Percentiles rank a stretch among this genome's conserved stretches.
These are phyloP conservation scores for Exocentrus adspersus DNA, from an alignment of 2,888 invertebrate genomes.

Conservation along the genomic window DNA sequence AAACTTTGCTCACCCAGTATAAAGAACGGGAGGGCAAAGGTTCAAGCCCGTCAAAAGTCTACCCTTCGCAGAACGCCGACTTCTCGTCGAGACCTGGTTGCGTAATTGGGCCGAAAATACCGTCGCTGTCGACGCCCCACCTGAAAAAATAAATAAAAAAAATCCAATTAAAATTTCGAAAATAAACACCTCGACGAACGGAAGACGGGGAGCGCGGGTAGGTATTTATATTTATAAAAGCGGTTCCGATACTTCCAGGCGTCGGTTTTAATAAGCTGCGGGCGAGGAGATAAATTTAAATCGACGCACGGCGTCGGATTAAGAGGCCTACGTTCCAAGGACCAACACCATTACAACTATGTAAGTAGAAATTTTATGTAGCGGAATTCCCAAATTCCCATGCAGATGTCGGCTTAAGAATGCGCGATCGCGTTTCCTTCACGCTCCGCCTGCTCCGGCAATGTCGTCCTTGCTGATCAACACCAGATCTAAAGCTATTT, in stretches of 20 bases:
- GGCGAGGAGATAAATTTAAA: slow-evolving; percentile 29
- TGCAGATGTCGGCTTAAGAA: too few species aligned
- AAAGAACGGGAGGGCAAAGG: slow-evolving; percentile 81
- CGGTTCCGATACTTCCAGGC: slow-evolving; percentile 26
- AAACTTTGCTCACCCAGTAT: slow-evolving; percentile 86
- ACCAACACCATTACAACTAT: too few species aligned
- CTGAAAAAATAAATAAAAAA: slow-evolving; percentile 53
- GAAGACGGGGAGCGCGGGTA: too few species aligned
- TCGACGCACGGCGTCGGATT: slow-evolving; percentile 20
- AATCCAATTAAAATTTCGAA: slow-evolving; percentile 49
- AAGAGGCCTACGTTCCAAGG: background rate
- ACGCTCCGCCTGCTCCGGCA: too few species aligned
- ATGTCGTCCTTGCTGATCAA: too few species aligned
- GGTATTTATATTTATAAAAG: too few species aligned
- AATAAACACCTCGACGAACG: slow-evolving; percentile 33
- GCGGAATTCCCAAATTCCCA: too few species aligned
- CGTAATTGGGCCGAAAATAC: slow-evolving; percentile 34
- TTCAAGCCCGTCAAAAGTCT: slow-evolving; percentile 71
- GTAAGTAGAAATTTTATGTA: too few species aligned
- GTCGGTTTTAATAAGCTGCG: slow-evolving; percentile 7
- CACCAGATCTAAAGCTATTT: too few species aligned
- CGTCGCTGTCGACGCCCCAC: slow-evolving; percentile 32
- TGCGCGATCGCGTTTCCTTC: too few species aligned
- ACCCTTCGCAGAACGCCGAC: slow-evolving; percentile 1
- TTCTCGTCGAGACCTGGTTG: background rate